A percentile compares a stretch with the other conserved stretches of the same genome.
These are phyloP conservation scores for Thomomys bottae DNA, from an alignment of 2,113 vertebrate genomes.

Conservation along the genomic window DNA sequence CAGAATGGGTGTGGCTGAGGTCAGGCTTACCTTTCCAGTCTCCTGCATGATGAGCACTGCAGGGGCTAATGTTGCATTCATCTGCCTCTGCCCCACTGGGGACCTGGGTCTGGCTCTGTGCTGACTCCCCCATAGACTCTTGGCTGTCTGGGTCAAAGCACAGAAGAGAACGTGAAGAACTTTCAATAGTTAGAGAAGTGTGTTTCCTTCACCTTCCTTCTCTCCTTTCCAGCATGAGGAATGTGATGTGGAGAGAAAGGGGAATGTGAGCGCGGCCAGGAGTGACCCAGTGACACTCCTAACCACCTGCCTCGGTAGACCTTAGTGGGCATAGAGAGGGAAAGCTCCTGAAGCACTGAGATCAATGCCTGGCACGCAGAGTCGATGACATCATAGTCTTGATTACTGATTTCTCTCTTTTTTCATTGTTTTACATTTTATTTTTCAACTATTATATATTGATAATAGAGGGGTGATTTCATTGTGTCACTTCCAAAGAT, in stretches of 20 bases:
- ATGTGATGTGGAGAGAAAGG: too few relatives aligned
- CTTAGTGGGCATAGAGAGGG: background rate
- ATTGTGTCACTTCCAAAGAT: too few relatives aligned
- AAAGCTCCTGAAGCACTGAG: background rate
- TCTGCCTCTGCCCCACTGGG: too few relatives aligned
- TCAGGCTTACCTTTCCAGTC: background rate
- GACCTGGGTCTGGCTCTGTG: background rate
- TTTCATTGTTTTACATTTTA: too few relatives aligned
- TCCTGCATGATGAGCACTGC: background rate
- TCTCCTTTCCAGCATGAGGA: background rate
- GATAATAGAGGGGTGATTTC: too few relatives aligned
- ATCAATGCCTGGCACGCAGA: background rate
- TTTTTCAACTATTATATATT: too few relatives aligned
- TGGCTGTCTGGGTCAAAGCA: background rate
- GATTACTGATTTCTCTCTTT: background rate
- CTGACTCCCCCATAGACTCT: background rate
- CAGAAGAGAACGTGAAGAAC: conserved; percentile 1
- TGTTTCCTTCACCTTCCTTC: background rate
- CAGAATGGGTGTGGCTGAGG: background rate
- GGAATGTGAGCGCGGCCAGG: background rate
- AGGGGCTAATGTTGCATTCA: background rate
- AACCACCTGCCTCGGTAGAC: background rate
- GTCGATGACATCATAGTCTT: background rate
- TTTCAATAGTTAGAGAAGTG: background rate
- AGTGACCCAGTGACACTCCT: background rate